Evolutionary conservation across 2,888 invertebrate genomes (phyloP).

Genomic region (Clitarchus hookeri): DNA sequence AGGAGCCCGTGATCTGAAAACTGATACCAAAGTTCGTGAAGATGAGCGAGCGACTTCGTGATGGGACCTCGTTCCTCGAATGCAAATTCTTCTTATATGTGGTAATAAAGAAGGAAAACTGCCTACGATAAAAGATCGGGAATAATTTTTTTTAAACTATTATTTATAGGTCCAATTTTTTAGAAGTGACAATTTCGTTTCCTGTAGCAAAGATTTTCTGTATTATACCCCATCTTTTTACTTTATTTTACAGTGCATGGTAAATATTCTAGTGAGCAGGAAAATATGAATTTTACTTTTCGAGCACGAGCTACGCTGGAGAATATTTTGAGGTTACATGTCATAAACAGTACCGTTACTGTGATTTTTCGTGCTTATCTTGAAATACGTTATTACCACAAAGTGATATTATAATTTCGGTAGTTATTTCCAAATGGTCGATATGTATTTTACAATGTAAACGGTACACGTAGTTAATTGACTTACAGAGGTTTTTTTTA

Average conservation of each 20-base stretch:
- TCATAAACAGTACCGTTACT: too few species aligned
- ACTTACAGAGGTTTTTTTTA: too few species aligned
- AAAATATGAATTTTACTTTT: background rate
- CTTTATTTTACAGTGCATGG: background rate
- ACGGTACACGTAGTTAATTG: too few species aligned
- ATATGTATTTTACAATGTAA: too few species aligned
- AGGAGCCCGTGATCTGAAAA: background rate
- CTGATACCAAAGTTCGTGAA: background rate
- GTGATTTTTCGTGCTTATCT: too few species aligned
- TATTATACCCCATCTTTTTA: background rate
- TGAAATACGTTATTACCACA: too few species aligned
- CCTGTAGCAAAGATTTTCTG: background rate
- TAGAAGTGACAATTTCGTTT: slow-evolving; percentile 1
- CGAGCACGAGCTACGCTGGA: background rate
- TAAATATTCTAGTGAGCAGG: background rate
- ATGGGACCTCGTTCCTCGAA: background rate
- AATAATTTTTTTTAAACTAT: background rate
- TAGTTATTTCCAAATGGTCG: too few species aligned
- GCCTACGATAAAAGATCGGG: background rate
- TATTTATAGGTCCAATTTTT: background rate
- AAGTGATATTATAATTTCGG: too few species aligned
- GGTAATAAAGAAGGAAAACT: background rate
- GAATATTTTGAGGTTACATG: too few species aligned
- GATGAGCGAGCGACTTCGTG: background rate
- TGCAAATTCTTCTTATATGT: background rate